These are phyloP conservation scores for Rhagonycha lutea DNA, from an alignment of 2,888 invertebrate species.

Conservation along the genomic window DNA sequence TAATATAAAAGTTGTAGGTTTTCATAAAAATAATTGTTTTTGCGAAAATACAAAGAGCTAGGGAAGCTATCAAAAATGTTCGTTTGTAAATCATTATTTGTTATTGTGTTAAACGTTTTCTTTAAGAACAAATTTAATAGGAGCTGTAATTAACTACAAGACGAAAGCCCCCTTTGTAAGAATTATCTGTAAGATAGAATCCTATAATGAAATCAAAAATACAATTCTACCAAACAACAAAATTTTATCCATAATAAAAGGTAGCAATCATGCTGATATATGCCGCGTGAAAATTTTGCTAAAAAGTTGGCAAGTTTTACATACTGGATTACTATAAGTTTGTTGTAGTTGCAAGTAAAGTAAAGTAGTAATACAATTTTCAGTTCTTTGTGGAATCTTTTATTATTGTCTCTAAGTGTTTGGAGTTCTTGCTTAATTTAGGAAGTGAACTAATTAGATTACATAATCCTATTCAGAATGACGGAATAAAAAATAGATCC, in stretches of 20 bases:
- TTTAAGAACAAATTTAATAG: background rate
- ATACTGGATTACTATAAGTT: too few relatives aligned
- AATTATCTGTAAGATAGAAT: background rate
- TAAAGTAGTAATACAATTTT: background rate
- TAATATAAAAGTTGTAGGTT: background rate
- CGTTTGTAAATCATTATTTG: background rate
- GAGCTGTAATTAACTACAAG: background rate
- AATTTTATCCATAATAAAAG: background rate
- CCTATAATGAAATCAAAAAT: background rate
- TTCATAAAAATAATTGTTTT: background rate
- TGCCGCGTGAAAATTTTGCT: background rate
- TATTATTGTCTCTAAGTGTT: background rate
- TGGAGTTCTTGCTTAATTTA: background rate
- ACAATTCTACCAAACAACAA: background rate
- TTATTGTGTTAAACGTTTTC: background rate
- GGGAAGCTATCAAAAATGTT: background rate
- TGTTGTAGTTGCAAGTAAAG: too few relatives aligned
- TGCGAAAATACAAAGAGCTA: background rate
- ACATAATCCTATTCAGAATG: background rate
- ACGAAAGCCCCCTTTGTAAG: background rate
- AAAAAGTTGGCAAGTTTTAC: background rate
- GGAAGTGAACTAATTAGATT: background rate
- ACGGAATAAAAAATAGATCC: background rate
- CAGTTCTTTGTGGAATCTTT: background rate
- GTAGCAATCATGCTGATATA: background rate